Evolutionary conservation across 2,888 invertebrate species (phyloP).

Genomic region (Rhagium mordax): DNA sequence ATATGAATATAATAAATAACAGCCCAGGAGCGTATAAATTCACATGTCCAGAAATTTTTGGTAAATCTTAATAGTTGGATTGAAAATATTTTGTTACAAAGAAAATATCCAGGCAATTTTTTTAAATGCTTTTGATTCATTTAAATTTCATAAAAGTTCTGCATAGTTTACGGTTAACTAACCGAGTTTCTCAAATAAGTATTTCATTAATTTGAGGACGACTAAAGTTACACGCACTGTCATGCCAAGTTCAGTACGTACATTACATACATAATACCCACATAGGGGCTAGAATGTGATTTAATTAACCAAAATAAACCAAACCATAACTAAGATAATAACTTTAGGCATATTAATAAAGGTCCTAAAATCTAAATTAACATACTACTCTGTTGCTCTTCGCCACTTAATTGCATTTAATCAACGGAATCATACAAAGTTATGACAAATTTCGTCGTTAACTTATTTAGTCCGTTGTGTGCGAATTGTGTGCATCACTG

Average conservation of each 20-base stretch:
- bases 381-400: conserved; percentile 38
- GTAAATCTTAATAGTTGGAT: too few relatives aligned
- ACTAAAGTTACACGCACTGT: not conserved
- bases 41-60: too few relatives aligned
- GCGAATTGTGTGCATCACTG: conserved; percentile 11
- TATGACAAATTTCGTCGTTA: conserved; percentile 27
- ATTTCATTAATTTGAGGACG: not conserved
- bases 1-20: not conserved
- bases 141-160: not conserved
- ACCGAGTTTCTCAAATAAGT: not conserved
- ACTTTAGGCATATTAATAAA: conserved; percentile 37
- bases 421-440: conserved; percentile 29
- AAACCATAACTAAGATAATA: conserved; percentile 38
- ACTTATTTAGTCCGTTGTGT: not conserved
- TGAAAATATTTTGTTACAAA: too few relatives aligned
- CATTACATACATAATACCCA: conserved; percentile 25
- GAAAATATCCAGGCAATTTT: too few relatives aligned
- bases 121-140: too few relatives aligned
- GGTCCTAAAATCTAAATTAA: conserved; percentile 38
- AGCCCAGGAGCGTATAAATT: too few relatives aligned
- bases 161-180: not conserved
- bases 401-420: conserved; percentile 33
- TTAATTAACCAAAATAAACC: conserved; percentile 38
- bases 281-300: conserved; percentile 30
- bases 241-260: conserved; percentile 13